A percentile compares a stretch with the other conserved stretches of the same genome.
Conservation (phyloP, 2,797 vertebrate genomes). For the Phoeniculus purpureus region DNA sequence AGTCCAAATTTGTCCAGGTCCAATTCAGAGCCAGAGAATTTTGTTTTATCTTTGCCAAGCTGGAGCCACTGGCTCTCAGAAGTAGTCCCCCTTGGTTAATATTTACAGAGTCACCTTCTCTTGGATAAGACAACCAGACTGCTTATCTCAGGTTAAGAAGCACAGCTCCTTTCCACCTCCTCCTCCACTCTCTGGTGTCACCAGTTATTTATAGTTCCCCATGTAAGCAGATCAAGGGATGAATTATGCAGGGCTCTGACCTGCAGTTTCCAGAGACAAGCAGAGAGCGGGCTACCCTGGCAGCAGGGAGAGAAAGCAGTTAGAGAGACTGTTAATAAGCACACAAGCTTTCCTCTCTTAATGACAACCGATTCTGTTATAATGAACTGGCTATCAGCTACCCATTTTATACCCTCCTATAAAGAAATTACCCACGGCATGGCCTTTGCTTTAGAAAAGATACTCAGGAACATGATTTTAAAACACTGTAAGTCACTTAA, state of each 20-base stretch:
- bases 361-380: background rate
- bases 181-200: background rate
- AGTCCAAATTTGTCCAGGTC: background rate
- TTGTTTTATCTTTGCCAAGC: background rate
- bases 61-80: background rate
- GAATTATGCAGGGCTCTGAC: constrained; percentile 11
- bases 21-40: background rate
- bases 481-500: background rate
- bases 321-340: constrained; percentile 34
- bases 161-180: background rate
- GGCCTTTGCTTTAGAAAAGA: background rate
- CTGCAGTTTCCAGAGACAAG: background rate
- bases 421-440: background rate
- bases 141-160: constrained; percentile 7
- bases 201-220: constrained; percentile 58
- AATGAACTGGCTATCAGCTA: constrained; percentile 5
- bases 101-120: constrained; percentile 3
- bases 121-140: background rate
- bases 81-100: background rate
- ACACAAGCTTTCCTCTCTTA: background rate
- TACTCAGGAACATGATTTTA: background rate
- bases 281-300: background rate
- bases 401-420: background rate
- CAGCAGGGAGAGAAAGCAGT: constrained; percentile 18
- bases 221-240: constrained; percentile 7